Evolutionary conservation across 2,888 invertebrate genomes (phyloP), one percentile per base, ranked within the genome.

Genomic region (Mythimna lalbum): DNA sequence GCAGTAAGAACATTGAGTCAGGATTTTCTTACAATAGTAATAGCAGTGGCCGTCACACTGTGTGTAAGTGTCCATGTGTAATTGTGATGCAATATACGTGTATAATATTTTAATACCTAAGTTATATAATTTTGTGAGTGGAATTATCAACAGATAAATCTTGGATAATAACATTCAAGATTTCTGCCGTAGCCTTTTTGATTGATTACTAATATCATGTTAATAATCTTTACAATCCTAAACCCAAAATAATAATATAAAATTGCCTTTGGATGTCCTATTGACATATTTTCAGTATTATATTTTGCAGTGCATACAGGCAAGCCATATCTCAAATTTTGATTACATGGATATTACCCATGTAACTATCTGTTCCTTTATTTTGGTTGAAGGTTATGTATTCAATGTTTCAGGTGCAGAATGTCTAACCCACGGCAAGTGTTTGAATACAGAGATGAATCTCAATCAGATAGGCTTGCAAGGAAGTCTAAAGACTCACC

Each of bases 401-500:
- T 64, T 75, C 10, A 43, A 43, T 76, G 43, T 80, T 80, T 65
- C 74, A 80, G 80, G n/a, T 62, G 12, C 56, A 79, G 19, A 69
- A 96, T 96, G 96, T 85, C 93, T 2, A 92, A 91, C 55, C 86
- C 89, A 7, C 86, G 90, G 70, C 92, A 88, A 73, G 86, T 94
- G 83, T 96, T 94, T 80, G 93, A 96, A 19, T 96, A 96, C 77
- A 92, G 91, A 66, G 96, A 96, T 74, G 97, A 97, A 92, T 95
- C 96, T 84, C 96, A 96, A 66, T 87, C 93, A 4, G 95, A 96
- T 3, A 97, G 96, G 87, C 90, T 98, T 55, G 93, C 97, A 1
- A 96, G 97, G 78, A 98, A 98, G 89, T 97, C 97, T 2, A 97
- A 97, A 89, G 98, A 98, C 87, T 97, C 97, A 2, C 98, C 98